Conservation (phyloP, 2,888 invertebrate species). For the Ochropleura leucogaster region DNA sequence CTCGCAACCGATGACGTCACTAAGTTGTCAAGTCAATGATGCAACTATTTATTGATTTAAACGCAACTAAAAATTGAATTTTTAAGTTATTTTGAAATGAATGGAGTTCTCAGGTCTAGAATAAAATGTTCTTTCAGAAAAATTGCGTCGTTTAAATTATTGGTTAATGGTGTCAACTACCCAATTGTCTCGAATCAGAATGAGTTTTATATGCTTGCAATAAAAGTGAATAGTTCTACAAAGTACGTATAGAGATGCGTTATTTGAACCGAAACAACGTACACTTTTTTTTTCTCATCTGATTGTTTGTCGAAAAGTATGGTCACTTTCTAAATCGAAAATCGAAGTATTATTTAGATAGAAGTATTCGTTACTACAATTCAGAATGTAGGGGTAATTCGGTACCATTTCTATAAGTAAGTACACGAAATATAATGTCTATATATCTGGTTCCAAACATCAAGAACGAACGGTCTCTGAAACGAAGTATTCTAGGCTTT, state of each 20-base stretch:
- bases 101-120: too few relatives aligned
- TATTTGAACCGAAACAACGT: neutral
- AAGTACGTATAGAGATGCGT: neutral
- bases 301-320: neutral
- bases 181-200: too few relatives aligned
- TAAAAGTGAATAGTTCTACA: neutral
- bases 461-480: conserved; percentile 45
- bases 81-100: too few relatives aligned
- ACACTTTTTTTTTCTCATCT: neutral
- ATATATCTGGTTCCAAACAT: conserved; percentile 57
- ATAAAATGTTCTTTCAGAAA: too few relatives aligned
- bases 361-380: neutral
- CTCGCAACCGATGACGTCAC: too few relatives aligned
- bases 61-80: too few relatives aligned
- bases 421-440: conserved; percentile 42
- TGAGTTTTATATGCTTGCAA: neutral
- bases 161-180: too few relatives aligned
- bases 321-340: neutral
- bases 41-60: too few relatives aligned
- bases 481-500: conserved; percentile 71
- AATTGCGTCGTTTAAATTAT: too few relatives aligned
- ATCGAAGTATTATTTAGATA: neutral
- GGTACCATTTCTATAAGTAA: conserved; percentile 41
- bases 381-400: neutral
- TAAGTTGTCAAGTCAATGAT: too few relatives aligned